Evolutionary conservation across 2,113 vertebrate genomes (phyloP).

Genomic region (Riparia riparia): DNA sequence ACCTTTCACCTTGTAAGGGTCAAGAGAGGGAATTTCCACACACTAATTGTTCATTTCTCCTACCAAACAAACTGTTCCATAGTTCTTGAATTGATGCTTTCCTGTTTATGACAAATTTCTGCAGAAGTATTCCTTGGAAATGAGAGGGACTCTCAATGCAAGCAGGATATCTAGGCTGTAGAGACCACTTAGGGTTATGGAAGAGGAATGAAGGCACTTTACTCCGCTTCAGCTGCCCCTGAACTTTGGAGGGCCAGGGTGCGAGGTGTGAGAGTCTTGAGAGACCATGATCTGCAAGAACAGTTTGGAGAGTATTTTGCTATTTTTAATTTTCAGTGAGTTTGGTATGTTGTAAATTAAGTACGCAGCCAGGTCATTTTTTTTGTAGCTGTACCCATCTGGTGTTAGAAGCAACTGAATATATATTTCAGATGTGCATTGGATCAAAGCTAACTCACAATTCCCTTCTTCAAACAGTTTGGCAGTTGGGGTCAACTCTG

Average conservation of each 20-base stretch:
- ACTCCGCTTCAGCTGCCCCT: neutral
- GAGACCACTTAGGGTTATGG: fast-evolving
- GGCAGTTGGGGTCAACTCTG: neutral
- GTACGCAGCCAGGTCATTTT: neutral
- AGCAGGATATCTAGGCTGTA: neutral
- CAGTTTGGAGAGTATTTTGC: neutral
- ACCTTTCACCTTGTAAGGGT: slow-evolving; percentile 8
- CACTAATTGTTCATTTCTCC: neutral
- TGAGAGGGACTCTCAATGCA: neutral
- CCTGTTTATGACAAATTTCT: slow-evolving; percentile 12
- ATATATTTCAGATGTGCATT: neutral
- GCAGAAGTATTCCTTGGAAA: neutral
- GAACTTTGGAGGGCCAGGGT: neutral
- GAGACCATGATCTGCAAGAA: neutral
- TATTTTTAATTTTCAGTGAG: neutral
- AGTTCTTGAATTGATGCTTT: neutral
- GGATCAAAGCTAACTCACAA: slow-evolving; percentile 23
- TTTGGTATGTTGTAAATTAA: neutral
- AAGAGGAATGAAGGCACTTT: neutral
- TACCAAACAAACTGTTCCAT: neutral
- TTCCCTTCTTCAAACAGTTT: slow-evolving; percentile 24
- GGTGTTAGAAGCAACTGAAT: neutral
- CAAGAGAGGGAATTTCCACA: slow-evolving; percentile 52
- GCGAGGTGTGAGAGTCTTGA: neutral
- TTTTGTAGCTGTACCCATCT: neutral